phyloP scores from a whole-genome alignment of 2,113 vertebrate species.

The Solea senegalensis region DNA sequence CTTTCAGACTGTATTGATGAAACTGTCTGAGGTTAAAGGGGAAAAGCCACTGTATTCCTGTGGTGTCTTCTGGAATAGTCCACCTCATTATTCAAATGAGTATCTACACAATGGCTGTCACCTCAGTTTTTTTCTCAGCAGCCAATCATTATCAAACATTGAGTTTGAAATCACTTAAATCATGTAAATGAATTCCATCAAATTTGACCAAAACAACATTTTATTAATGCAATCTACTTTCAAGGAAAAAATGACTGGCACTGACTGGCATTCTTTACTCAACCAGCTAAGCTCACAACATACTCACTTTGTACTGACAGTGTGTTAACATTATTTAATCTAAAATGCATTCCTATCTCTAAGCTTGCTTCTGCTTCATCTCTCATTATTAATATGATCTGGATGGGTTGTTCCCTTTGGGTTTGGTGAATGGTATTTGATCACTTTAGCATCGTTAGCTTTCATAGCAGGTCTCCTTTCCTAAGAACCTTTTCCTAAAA shows the following conservation, averaged over 20 bases:
- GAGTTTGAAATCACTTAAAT: background rate
- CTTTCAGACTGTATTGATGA: background rate
- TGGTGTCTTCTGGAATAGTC: background rate
- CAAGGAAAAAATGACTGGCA: background rate
- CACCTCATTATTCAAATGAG: background rate
- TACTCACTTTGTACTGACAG: conserved; percentile 2
- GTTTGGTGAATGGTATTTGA: conserved; percentile 56
- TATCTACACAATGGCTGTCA: no score
- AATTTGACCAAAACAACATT: conserved; percentile 1
- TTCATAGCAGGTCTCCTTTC: conserved; percentile 22
- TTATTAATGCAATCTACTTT: background rate
- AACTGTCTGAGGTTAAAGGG: background rate
- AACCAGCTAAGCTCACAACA: background rate
- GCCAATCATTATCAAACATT: background rate
- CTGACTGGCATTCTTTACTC: conserved; percentile 8
- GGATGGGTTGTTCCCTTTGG: conserved; percentile 46
- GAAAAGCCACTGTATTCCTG: background rate
- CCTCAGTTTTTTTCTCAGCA: no score
- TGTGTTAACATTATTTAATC: conserved; percentile 18
- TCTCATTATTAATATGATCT: conserved; percentile 41
- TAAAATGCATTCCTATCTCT: background rate
- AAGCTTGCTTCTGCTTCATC: conserved; percentile 49
- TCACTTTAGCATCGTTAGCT: conserved; percentile 29
- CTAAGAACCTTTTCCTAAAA: conserved; percentile 22
- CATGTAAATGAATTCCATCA: background rate